phyloP scores from a whole-genome alignment of 1,140 invertebrate genomes.

The Rhopalosiphum padi region DNA sequence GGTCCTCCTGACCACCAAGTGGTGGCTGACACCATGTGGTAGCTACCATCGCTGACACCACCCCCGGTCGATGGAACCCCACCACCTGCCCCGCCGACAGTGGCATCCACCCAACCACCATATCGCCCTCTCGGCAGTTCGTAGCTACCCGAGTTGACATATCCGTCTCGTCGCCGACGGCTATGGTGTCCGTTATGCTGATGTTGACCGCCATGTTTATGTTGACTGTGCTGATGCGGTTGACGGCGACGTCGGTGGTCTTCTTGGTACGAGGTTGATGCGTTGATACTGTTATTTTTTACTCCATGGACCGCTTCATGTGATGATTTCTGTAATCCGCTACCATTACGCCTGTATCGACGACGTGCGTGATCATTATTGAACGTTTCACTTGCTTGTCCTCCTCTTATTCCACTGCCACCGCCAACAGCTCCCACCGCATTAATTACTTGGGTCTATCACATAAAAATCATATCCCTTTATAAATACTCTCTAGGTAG shows the following conservation, averaged over 20 bases:
- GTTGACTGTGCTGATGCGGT: neutral
- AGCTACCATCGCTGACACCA: neutral
- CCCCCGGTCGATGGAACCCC: neutral
- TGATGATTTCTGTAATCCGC: neutral
- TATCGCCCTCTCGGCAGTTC: neutral
- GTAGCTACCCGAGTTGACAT: neutral
- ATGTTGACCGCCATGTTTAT: neutral
- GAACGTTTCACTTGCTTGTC: neutral
- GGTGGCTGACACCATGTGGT: neutral
- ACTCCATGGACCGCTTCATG: neutral
- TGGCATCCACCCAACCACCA: constrained; percentile 31
- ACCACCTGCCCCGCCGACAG: constrained; percentile 10
- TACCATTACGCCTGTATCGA: neutral
- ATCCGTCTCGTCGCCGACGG: neutral
- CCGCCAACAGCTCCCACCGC: neutral
- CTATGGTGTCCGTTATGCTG: neutral
- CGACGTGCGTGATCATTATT: neutral
- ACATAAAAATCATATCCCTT: neutral
- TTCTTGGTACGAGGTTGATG: neutral
- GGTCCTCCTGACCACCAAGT: neutral
- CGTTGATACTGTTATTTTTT: neutral
- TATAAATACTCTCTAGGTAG: neutral
- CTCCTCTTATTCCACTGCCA: neutral
- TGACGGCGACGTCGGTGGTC: neutral
- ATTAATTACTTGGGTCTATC: constrained; percentile 36